A percentile compares a stretch with the other conserved stretches of the same genome.
These are phyloP conservation scores for Gulo gulo DNA, from an alignment of 2,113 vertebrate genomes.

Conservation along the genomic window DNA sequence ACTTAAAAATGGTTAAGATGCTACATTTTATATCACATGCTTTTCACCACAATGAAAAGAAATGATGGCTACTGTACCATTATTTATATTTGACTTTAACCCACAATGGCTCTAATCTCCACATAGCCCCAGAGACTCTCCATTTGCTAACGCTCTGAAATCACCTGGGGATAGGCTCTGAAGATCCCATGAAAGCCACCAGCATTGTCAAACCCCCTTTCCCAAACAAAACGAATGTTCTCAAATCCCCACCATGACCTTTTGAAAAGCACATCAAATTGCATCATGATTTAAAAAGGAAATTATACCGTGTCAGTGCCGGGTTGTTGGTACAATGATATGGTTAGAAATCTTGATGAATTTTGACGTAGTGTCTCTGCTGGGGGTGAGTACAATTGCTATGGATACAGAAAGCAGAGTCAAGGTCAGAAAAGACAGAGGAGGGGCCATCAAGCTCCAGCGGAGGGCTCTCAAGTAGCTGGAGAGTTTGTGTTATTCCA, in stretches of 20 bases:
- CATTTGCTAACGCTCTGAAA: background rate
- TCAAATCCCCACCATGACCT: slow-evolving; percentile 49
- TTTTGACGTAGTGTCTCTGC: slow-evolving; percentile 8
- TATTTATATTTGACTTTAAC: slow-evolving; percentile 8
- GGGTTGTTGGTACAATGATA: slow-evolving; percentile 56
- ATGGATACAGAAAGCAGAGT: slow-evolving; percentile 16
- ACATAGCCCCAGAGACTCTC: background rate
- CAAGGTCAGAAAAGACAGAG: slow-evolving; percentile 46
- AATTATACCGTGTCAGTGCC: slow-evolving; percentile 56
- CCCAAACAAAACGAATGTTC: slow-evolving; percentile 43
- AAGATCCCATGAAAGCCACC: background rate
- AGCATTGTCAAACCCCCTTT: background rate
- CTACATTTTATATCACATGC: background rate
- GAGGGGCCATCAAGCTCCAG: background rate
- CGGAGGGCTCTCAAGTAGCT: background rate
- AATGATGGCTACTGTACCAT: background rate
- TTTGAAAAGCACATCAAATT: slow-evolving; percentile 67
- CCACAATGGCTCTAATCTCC: background rate
- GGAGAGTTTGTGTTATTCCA: background rate
- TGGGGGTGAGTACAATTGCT: slow-evolving; percentile 5
- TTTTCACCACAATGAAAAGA: background rate
- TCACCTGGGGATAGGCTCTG: background rate
- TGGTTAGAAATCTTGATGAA: slow-evolving; percentile 49
- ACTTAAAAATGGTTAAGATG: background rate
- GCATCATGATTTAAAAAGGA: slow-evolving; percentile 55